Conservation (phyloP, 2,113 vertebrate species). For the Ptychochromis oligacanthus region DNA sequence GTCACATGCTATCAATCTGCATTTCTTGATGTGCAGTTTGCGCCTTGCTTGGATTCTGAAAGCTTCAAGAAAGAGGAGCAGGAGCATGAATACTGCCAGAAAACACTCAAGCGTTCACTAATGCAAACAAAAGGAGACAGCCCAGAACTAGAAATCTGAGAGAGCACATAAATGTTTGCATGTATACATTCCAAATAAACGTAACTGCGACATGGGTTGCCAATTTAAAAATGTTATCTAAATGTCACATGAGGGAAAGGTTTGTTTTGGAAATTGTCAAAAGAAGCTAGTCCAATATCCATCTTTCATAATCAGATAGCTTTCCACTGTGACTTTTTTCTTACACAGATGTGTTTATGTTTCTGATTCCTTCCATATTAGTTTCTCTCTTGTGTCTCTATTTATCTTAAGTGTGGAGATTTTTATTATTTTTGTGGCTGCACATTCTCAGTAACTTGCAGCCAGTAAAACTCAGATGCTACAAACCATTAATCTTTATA, state of each 20-base stretch:
- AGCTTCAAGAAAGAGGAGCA: conserved; percentile 21
- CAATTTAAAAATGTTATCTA: conserved; percentile 37
- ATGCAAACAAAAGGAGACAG: conserved; percentile 49
- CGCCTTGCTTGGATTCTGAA: neutral
- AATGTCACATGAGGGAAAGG: conserved; percentile 16
- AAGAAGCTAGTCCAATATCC: conserved; percentile 35
- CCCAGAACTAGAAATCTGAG: conserved; percentile 38
- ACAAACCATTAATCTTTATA: neutral
- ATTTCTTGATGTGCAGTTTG: conserved; percentile 11
- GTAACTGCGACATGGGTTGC: conserved; percentile 31
- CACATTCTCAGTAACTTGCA: neutral
- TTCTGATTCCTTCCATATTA: conserved; percentile 42
- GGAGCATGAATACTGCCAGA: conserved; percentile 35
- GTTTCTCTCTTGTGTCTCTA: neutral
- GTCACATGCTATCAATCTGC: conserved; percentile 10
- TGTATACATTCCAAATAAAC: conserved; percentile 55
- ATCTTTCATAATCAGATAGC: conserved; percentile 30
- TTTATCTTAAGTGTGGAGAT: neutral
- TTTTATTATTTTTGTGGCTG: conserved; percentile 27
- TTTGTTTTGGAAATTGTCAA: conserved; percentile 51
- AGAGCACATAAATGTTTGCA: conserved; percentile 62
- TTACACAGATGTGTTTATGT: conserved; percentile 34
- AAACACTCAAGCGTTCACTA: conserved; percentile 32
- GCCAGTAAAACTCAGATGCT: neutral
- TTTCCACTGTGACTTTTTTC: conserved; percentile 18